These are phyloP conservation scores for Hormiphora californensis DNA, from an alignment of 37 sponge, comb jelly and placozoan genomes.

Conservation along the genomic window DNA sequence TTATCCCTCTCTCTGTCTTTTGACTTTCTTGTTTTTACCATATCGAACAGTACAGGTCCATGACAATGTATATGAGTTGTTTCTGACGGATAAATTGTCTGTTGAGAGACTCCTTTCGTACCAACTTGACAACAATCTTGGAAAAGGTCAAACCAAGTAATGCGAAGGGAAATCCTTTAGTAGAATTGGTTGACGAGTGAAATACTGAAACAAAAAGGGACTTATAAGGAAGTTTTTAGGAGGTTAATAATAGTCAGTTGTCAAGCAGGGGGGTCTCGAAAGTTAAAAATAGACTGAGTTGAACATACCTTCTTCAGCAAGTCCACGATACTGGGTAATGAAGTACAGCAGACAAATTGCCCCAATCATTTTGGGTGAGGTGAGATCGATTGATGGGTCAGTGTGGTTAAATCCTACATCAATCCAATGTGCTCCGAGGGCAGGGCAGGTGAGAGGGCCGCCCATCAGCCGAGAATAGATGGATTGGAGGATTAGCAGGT, in stretches of 20 bases:
- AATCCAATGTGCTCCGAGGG: conserved; percentile 38
- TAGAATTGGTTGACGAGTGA: not conserved
- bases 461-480: conserved; percentile 40
- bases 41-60: conserved; percentile 43
- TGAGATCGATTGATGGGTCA: conserved; percentile 37
- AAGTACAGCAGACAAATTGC: conserved; percentile 21
- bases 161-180: not conserved
- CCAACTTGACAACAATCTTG: not conserved
- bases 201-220: conserved; percentile 11
- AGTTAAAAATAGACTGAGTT: not conserved
- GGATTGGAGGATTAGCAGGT: conserved; percentile 36
- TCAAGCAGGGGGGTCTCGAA: not conserved
- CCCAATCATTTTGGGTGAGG: conserved; percentile 37
- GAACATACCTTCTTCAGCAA: conserved; percentile 30
- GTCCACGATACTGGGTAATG: conserved; percentile 2
- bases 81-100: conserved; percentile 49
- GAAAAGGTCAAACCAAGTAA: conserved; percentile 15
- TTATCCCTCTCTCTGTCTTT: no score
- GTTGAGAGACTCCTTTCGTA: conserved; percentile 3
- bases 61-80: conserved; percentile 30
- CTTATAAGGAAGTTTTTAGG: not conserved
- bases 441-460: conserved; percentile 25
- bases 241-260: not conserved
- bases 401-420: conserved; percentile 52
- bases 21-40: no score